These are phyloP conservation scores for Micrasema minimum DNA, from an alignment of 1,140 invertebrate genomes.

Conservation along the genomic window DNA sequence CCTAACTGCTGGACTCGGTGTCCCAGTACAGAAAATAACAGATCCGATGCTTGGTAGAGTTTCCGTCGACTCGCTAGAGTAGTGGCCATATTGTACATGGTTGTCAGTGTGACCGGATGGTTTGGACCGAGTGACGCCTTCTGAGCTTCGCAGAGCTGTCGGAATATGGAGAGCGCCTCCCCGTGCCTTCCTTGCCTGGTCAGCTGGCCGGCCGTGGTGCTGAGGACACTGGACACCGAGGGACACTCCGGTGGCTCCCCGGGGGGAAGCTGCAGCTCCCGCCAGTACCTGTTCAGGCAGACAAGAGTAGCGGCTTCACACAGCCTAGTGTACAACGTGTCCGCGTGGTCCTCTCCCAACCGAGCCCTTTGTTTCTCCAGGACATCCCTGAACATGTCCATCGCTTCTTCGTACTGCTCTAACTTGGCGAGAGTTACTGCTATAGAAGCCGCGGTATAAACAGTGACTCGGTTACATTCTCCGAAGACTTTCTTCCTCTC, in stretches of 20 bases:
- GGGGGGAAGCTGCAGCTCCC: not conserved
- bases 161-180: not conserved
- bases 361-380: not conserved
- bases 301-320: not conserved
- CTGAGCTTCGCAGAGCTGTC: not conserved
- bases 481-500: not conserved
- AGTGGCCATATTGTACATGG: conserved; percentile 2
- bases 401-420: not conserved
- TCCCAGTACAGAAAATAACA: not conserved
- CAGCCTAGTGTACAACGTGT: not conserved
- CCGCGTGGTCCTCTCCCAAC: conserved; percentile 4
- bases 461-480: not conserved
- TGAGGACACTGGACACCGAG: not conserved
- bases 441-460: not conserved
- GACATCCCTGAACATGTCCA: not conserved
- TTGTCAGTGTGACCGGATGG: conserved; percentile 3
- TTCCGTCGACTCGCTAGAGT: not conserved
- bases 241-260: not conserved
- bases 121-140: not conserved
- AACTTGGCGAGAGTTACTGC: not conserved
- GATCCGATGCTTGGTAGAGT: not conserved
- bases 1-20: not conserved
- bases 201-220: not conserved
- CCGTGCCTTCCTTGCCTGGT: not conserved
- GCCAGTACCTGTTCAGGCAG: not conserved